A percentile compares a stretch with the other conserved stretches of the same genome.
Evolutionary conservation across 2,888 invertebrate genomes (phyloP).

Genomic region (Rhingia rostrata): DNA sequence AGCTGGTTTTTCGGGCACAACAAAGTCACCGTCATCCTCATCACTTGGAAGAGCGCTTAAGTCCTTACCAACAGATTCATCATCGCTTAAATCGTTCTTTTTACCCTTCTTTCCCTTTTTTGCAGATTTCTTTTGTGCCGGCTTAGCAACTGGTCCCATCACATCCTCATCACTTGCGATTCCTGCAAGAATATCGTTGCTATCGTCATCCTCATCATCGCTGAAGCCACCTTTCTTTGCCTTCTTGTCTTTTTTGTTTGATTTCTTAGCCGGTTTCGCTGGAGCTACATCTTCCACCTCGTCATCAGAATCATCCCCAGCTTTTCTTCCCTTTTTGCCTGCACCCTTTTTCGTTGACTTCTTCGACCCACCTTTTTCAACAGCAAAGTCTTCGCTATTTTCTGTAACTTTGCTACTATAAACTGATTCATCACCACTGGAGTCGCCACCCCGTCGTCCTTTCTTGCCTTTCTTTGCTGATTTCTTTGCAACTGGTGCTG

Average conservation of each 20-base stretch:
- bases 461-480: slow-evolving; percentile 78
- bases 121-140: slow-evolving; percentile 77
- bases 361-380: slow-evolving; percentile 76
- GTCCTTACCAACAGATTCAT: slow-evolving; percentile 75
- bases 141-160: slow-evolving; percentile 26
- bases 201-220: slow-evolving; percentile 77
- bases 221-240: slow-evolving; percentile 78
- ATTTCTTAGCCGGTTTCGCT: slow-evolving; percentile 69
- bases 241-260: slow-evolving; percentile 68
- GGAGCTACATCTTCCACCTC: slow-evolving; percentile 57
- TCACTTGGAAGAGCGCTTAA: slow-evolving; percentile 44
- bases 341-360: slow-evolving; percentile 69
- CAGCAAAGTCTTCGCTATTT: slow-evolving; percentile 80
- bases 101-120: slow-evolving; percentile 79
- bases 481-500: slow-evolving; percentile 75
- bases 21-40: slow-evolving; percentile 70
- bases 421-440: slow-evolving; percentile 84
- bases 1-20: slow-evolving; percentile 76
- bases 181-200: slow-evolving; percentile 1
- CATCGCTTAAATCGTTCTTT: slow-evolving; percentile 75
- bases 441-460: slow-evolving; percentile 83
- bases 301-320: slow-evolving; percentile 70
- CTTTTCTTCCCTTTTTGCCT: slow-evolving; percentile 78
- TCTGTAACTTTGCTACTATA: slow-evolving; percentile 60
- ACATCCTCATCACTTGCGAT: slow-evolving; percentile 51